Base-by-base conservation (phyloP, 2,797 vertebrate genomes). In the Characodon lateralis region DNA sequence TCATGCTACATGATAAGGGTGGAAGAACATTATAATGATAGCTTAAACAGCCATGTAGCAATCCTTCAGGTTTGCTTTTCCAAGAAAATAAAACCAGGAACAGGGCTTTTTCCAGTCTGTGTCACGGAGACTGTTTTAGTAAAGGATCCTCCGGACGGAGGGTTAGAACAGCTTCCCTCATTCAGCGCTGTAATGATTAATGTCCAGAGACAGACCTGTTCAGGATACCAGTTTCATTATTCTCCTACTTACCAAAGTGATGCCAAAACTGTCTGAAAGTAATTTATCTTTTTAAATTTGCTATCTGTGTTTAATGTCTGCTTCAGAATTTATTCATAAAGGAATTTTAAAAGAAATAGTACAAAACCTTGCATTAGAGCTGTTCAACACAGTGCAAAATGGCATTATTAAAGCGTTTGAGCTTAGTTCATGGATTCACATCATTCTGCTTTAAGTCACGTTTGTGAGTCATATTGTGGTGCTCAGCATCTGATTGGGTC, bases 1-100 rank as follows among this genome's bases (percentile, higher is more conserved):
- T 80, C 80, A 72, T 89, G 91, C 88, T 89, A 87, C 85, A 85
- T 82, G 81, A 85, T 61, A 71, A 84, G 13, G 72, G 35, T 78
- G 76, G 82, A 81, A 72, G 73, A 87, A 74, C 46, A 24, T 50
- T 68, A 80, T 87, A 86, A 74, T 79, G 66, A 84, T 18, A 76
- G 73, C 71, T 65, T 58, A 76, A 55, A 66, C 63, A 66, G 28
- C 80, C 69, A 28, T 48, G 41, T 73, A 78, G 79, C 78, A 79
- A 83, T 81, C 80, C 76, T 81, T 81, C 78, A 85, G 79, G 71
- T 81, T 85, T 84, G 68, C 65, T 85, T 74, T 74, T 72, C 76
- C 70, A 68, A 76, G 59, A 78, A 81, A 81, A 82, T 76, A 56
- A 81, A 87, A 43, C 80, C 68, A 20, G 82, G 73, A 78, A 69